phyloP scores from a whole-genome alignment of 2,888 invertebrate genomes.

The Anthrax anthrax region DNA sequence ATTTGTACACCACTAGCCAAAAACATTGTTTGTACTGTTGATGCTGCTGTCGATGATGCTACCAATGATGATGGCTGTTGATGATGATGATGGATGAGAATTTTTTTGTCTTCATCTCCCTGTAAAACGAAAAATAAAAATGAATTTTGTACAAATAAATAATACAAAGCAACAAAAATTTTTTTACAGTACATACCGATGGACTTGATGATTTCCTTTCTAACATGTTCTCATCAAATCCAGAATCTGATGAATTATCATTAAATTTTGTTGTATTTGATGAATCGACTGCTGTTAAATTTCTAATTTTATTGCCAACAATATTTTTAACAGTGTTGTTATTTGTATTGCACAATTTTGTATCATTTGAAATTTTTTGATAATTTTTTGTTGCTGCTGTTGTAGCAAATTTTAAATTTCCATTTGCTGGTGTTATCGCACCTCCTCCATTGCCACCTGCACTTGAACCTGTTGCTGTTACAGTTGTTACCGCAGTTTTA shows the following conservation, averaged over 20 bases:
- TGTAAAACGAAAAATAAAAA: conserved; percentile 14
- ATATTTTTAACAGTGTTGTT: no score
- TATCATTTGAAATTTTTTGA: no score
- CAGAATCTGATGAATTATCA: conserved; percentile 59
- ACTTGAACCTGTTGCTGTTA: neutral
- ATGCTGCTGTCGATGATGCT: no score
- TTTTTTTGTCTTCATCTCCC: conserved; percentile 23
- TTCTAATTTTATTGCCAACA: no score
- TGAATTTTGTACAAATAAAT: neutral
- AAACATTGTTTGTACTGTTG: conserved; percentile 24
- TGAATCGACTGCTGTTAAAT: conserved; percentile 13
- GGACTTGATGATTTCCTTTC: conserved; percentile 27
- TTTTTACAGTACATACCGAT: conserved; percentile 15
- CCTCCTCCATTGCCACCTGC: no score
- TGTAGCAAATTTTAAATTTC: no score
- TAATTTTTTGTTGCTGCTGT: neutral
- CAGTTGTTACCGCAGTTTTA: conserved; percentile 12
- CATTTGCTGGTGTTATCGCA: no score
- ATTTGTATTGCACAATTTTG: neutral
- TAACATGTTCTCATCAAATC: conserved; percentile 45
- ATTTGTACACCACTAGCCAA: conserved; percentile 26
- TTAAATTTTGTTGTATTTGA: conserved; percentile 34
- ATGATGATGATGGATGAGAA: conserved; percentile 16
- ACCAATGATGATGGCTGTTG: no score
- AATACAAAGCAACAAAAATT: neutral